phyloP scores from a whole-genome alignment of 2,797 vertebrate genomes.

The Todus mexicanus region DNA sequence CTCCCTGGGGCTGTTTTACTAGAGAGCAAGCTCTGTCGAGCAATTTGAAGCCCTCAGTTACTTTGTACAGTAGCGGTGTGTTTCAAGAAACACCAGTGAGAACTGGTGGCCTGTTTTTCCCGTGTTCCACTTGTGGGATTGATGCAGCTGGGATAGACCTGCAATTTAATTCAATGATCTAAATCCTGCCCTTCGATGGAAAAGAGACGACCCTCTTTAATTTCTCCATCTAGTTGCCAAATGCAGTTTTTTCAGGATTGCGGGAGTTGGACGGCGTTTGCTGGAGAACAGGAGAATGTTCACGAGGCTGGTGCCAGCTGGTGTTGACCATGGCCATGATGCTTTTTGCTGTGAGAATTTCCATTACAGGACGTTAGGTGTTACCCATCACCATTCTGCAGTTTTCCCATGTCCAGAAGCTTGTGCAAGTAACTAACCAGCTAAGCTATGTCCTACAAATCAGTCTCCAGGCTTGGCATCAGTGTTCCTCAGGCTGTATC shows the following conservation, averaged over 20 bases:
- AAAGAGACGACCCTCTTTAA: neutral
- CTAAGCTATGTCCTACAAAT: neutral
- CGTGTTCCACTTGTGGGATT: neutral
- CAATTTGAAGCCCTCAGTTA: neutral
- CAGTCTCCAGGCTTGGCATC: rapidly evolving
- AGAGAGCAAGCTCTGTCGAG: neutral
- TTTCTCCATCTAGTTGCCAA: neutral
- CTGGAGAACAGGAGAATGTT: neutral
- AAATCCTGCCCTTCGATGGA: neutral
- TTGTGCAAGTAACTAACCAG: neutral
- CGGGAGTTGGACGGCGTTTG: neutral
- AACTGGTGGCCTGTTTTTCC: neutral
- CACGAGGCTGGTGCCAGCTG: neutral
- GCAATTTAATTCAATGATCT: neutral
- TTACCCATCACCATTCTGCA: neutral
- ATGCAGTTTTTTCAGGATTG: neutral
- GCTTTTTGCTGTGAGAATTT: neutral
- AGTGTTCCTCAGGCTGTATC: neutral
- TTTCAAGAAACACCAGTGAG: neutral
- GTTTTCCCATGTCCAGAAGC: neutral
- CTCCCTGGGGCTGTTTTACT: neutral
- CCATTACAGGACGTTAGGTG: neutral
- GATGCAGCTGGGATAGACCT: neutral
- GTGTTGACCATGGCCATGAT: neutral
- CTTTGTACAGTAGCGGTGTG: neutral